These are phyloP conservation scores for Saiga tatarica DNA, from an alignment of 2,113 vertebrate genomes.

Conservation along the genomic window DNA sequence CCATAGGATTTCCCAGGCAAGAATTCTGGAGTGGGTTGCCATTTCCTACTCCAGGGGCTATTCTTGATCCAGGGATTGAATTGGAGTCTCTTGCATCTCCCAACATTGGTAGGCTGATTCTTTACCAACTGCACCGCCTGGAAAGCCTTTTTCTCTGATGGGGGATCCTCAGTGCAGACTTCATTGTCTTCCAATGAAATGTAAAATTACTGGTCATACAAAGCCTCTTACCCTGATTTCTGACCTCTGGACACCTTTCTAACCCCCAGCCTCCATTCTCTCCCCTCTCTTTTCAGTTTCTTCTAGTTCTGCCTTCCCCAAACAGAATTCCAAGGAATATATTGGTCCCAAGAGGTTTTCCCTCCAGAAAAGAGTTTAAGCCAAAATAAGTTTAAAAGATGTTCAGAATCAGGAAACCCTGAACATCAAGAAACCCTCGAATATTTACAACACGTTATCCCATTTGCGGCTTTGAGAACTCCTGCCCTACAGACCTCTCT, in stretches of 20 bases:
- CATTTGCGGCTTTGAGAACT: neutral
- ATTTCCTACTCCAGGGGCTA: neutral
- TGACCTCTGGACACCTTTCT: neutral
- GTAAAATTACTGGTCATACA: neutral
- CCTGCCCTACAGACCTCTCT: neutral
- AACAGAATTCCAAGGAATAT: neutral
- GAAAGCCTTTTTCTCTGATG: neutral
- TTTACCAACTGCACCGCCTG: neutral
- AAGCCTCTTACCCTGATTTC: neutral
- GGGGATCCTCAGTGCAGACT: neutral
- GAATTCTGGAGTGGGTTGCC: neutral
- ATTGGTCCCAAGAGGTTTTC: neutral
- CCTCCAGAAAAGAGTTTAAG: neutral
- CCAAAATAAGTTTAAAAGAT: neutral
- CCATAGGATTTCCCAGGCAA: neutral
- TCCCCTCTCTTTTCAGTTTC: neutral
- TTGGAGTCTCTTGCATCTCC: neutral
- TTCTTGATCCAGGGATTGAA: neutral
- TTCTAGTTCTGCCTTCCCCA: neutral
- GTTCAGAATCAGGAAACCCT: neutral
- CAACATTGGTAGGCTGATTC: neutral
- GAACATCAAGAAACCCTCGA: rapidly evolving
- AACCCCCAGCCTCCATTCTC: neutral
- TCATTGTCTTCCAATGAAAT: neutral
- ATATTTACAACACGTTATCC: neutral